A percentile compares a stretch with the other conserved stretches of the same genome.
Conservation (phyloP, 2,113 vertebrate species). For the Brachypodius melanocephalos region DNA sequence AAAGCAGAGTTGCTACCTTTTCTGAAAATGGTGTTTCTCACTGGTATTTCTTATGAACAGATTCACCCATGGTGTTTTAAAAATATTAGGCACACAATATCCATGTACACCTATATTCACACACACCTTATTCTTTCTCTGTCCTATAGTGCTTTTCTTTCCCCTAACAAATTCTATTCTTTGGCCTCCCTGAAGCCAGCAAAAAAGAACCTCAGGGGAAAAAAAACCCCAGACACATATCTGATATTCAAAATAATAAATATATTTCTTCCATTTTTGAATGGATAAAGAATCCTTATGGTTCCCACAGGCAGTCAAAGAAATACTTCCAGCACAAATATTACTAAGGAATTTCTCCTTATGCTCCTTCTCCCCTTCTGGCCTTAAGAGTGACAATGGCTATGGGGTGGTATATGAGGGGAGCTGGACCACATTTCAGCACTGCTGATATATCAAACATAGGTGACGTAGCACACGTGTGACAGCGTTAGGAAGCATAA, state of each 20-base stretch:
- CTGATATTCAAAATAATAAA: neutral
- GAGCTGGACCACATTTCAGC: neutral
- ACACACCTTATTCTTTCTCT: neutral
- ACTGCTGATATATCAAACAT: neutral
- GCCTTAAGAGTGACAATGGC: neutral
- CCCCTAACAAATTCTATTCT: neutral
- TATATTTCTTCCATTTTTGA: neutral
- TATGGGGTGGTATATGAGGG: neutral
- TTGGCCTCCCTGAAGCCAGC: neutral
- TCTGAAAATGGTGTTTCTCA: neutral
- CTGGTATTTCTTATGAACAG: neutral
- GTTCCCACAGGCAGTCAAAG: neutral
- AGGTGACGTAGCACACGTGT: rapidly evolving
- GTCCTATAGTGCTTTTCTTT: neutral
- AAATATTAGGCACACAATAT: neutral
- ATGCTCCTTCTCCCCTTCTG: neutral
- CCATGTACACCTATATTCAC: neutral
- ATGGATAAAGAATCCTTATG: neutral
- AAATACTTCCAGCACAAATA: neutral
- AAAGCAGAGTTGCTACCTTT: neutral
- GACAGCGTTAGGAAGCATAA: neutral
- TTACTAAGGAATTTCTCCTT: neutral
- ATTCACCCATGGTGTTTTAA: neutral
- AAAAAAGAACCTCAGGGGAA: neutral
- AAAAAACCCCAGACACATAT: neutral